Evolutionary conservation across 2,113 vertebrate species (phyloP).

Genomic region (Sardina pilchardus): DNA sequence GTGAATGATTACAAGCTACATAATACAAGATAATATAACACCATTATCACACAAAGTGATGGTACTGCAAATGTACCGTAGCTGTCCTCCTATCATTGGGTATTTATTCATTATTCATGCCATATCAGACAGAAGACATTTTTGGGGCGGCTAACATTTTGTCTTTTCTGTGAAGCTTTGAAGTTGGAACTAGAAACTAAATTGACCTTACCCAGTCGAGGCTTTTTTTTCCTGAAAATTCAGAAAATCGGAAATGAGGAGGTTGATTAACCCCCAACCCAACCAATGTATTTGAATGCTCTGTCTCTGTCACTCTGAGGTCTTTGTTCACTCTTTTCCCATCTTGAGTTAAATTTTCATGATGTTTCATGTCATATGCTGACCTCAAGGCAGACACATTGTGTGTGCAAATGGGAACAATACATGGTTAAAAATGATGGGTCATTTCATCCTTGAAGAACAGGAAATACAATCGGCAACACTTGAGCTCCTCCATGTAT

Average conservation of each 20-base stretch:
- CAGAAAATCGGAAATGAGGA: background rate
- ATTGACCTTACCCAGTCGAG: too few species aligned
- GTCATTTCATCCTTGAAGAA: background rate
- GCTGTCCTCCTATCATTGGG: background rate
- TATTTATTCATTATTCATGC: conserved; percentile 4
- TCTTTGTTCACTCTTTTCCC: background rate
- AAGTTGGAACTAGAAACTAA: background rate
- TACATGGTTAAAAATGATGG: conserved; percentile 30
- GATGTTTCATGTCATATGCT: conserved; percentile 11
- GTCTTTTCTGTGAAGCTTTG: background rate
- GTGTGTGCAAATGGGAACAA: background rate
- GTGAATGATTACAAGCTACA: background rate
- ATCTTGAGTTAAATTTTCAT: conserved; percentile 11
- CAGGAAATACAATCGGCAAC: background rate
- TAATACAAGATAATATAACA: background rate
- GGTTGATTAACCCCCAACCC: background rate
- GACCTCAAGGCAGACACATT: background rate
- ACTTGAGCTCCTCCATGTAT: background rate
- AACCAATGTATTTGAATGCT: background rate
- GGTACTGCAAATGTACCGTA: background rate
- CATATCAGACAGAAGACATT: background rate
- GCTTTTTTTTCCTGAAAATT: background rate
- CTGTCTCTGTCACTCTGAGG: background rate
- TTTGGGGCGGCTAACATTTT: background rate
- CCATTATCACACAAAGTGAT: background rate